These are phyloP conservation scores for Zaprionus nigranus DNA, from an alignment of 1,140 invertebrate species.

Conservation along the genomic window DNA sequence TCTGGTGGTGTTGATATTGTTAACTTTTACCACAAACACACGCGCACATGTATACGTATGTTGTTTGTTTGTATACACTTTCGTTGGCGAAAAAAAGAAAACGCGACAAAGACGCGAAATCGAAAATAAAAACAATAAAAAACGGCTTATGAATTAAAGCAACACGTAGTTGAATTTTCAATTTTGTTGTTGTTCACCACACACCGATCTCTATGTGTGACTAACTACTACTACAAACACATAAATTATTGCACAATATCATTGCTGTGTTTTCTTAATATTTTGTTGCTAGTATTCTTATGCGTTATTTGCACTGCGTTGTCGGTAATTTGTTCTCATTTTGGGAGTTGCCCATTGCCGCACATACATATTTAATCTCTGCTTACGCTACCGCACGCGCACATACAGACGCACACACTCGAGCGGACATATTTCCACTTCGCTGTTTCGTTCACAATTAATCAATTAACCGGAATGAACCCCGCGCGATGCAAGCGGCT, in stretches of 20 bases:
- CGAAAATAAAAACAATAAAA: constrained; percentile 35
- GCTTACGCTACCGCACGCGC: constrained; percentile 53
- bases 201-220: constrained; percentile 38
- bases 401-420: constrained; percentile 42
- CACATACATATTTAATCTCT: constrained; percentile 47
- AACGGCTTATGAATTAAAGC: constrained; percentile 40
- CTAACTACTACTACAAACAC: constrained; percentile 18
- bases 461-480: constrained; percentile 55
- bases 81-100: constrained; percentile 71
- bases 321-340: constrained; percentile 60
- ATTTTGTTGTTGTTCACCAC: constrained; percentile 55
- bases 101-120: constrained; percentile 48
- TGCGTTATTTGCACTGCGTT: constrained; percentile 42
- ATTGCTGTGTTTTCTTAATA: constrained; percentile 16
- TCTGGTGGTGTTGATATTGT: constrained; percentile 37
- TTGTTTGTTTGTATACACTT: constrained; percentile 51
- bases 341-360: constrained; percentile 70
- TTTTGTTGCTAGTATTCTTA: constrained; percentile 15
- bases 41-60: constrained; percentile 34
- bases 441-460: constrained; percentile 52
- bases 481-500: constrained; percentile 29
- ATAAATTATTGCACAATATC: constrained; percentile 42
- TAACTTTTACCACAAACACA: constrained; percentile 68
- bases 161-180: constrained; percentile 67
- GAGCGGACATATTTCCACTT: constrained; percentile 50